These are phyloP conservation scores for Heterodera carotae DNA, from an alignment of 1,140 invertebrate genomes.

Conservation along the genomic window DNA sequence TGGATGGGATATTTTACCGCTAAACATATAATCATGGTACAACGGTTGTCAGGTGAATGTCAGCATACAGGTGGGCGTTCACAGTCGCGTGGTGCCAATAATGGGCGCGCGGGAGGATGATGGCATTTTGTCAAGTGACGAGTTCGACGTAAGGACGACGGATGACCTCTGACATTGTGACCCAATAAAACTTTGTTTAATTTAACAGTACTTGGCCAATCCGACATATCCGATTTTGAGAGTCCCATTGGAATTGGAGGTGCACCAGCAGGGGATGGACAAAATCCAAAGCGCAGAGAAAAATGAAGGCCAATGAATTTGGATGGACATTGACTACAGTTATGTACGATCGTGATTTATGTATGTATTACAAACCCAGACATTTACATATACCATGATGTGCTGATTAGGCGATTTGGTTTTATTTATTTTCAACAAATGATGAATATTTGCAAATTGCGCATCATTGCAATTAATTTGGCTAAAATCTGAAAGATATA, in stretches of 20 bases:
- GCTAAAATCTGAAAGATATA: no score
- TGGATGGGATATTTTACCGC: background rate
- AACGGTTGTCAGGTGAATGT: constrained; percentile 14
- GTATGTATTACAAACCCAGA: no score
- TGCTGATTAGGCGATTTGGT: no score
- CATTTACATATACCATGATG: no score
- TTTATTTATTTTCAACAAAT: no score
- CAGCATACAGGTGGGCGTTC: constrained; percentile 23
- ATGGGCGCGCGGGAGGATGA: background rate
- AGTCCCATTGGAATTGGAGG: background rate
- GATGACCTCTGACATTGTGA: background rate
- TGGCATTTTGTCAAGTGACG: background rate
- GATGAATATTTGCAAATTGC: no score
- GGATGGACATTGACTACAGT: no score
- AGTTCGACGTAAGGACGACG: background rate
- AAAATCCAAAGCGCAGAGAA: background rate
- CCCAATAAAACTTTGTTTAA: background rate
- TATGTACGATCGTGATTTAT: no score
- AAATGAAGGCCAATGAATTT: background rate
- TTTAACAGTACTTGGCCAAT: constrained; percentile 13
- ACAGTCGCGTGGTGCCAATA: constrained; percentile 21
- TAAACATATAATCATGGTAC: no score
- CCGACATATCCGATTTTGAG: constrained; percentile 16
- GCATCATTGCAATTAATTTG: no score
- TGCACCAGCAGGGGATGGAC: background rate